Percentiles rank a stretch among this genome's conserved stretches.
Conservation (phyloP, 2,797 vertebrate species). For the Phrynocephalus vlangalii region DNA sequence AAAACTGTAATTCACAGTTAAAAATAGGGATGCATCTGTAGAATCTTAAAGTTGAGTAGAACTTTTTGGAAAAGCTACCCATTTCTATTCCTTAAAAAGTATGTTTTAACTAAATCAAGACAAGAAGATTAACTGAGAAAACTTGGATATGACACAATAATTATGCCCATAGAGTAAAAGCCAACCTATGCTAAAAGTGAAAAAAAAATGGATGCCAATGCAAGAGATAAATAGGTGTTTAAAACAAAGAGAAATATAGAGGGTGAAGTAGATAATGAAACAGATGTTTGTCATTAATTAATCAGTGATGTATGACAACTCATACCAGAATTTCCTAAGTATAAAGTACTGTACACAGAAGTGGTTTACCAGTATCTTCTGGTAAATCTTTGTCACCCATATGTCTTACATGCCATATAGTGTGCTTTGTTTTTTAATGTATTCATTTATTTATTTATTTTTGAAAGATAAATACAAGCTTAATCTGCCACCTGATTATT, state of each 20-base stretch:
- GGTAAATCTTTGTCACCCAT: no score
- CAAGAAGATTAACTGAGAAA: not conserved
- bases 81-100: not conserved
- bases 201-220: not conserved
- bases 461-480: no score
- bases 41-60: slow-evolving; percentile 13
- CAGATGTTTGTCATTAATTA: no score
- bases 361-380: not conserved
- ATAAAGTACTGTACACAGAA: no score
- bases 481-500: no score
- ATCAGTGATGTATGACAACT: no score
- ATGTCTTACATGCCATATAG: no score
- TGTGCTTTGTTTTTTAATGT: no score
- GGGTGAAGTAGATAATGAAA: no score
- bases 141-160: not conserved
- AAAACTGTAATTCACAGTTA: slow-evolving; percentile 28
- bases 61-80: not conserved
- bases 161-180: not conserved
- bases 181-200: no score
- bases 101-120: not conserved
- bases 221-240: not conserved
- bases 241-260: not conserved
- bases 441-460: no score
- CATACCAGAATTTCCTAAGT: no score
- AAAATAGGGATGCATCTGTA: slow-evolving; percentile 32